A percentile compares a stretch with the other conserved stretches of the same genome.
Evolutionary conservation across 2,888 invertebrate species (phyloP).

Genomic region (Athripsodes cinereus): DNA sequence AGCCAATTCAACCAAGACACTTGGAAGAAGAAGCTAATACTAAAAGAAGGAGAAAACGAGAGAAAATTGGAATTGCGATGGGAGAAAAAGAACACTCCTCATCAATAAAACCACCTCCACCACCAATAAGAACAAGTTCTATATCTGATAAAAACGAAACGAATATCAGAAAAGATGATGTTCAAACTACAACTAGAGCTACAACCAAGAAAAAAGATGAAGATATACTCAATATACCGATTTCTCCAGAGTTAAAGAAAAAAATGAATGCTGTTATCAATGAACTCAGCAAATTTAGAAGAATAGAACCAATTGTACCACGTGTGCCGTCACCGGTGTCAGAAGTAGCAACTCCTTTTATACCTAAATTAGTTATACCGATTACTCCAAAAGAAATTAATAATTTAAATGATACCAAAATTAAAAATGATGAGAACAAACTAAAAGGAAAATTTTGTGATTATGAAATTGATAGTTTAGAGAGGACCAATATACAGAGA

Average conservation of each 20-base stretch:
- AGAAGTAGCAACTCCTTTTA: constrained; percentile 35
- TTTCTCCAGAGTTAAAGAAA: constrained; percentile 50
- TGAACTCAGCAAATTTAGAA: constrained; percentile 45
- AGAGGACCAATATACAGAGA: constrained; percentile 39
- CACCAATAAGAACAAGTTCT: constrained; percentile 29
- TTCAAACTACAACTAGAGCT: not conserved
- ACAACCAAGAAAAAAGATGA: constrained; percentile 28
- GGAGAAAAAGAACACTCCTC: constrained; percentile 42
- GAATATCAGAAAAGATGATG: not conserved
- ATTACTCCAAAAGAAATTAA: constrained; percentile 30
- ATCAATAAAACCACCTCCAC: constrained; percentile 39
- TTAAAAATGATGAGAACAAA: not conserved
- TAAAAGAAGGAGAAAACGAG: constrained; percentile 28
- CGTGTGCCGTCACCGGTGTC: constrained; percentile 35
- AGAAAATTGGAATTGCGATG: constrained; percentile 39
- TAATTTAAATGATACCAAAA: not conserved
- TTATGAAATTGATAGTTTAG: constrained; percentile 53
- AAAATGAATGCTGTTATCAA: constrained; percentile 59
- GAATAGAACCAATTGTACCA: constrained; percentile 36
- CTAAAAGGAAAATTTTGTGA: not conserved
- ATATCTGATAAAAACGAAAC: not conserved
- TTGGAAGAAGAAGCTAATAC: constrained; percentile 30
- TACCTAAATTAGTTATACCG: constrained; percentile 45
- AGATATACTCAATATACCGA: constrained; percentile 36
- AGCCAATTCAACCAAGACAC: constrained; percentile 33